Evolutionary conservation across 2,113 vertebrate genomes (phyloP).

Genomic region (Indicator maculatus): DNA sequence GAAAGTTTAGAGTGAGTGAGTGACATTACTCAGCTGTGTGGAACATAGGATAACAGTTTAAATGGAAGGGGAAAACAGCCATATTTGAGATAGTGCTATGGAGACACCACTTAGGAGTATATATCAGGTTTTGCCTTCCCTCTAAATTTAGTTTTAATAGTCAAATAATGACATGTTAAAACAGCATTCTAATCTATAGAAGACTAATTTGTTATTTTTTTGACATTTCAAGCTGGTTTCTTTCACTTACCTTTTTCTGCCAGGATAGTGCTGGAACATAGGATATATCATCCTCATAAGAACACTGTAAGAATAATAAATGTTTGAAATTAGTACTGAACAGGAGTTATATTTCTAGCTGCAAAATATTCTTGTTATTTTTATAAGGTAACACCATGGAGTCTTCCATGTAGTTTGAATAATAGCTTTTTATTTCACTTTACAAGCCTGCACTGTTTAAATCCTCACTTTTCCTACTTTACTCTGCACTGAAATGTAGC

Average conservation of each 20-base stretch:
- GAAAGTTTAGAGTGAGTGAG: conserved; percentile 55
- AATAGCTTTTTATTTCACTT: not conserved
- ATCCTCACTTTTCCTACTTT: not conserved
- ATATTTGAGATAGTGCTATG: conserved; percentile 31
- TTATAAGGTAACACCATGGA: not conserved
- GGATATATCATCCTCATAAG: not conserved
- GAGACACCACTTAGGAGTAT: conserved; percentile 24
- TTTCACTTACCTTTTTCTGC: not conserved
- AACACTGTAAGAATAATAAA: not conserved
- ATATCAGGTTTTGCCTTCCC: not conserved
- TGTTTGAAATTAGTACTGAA: not conserved
- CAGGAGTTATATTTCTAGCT: not conserved
- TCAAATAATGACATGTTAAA: conserved; percentile 42
- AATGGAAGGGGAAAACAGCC: conserved; percentile 13
- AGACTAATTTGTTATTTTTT: conserved; percentile 37
- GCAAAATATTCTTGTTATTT: not conserved
- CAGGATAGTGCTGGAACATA: not conserved
- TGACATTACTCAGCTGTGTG: conserved; percentile 44
- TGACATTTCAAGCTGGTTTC: not conserved
- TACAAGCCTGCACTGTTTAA: not conserved
- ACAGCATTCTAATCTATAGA: conserved; percentile 16
- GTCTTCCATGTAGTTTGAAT: not conserved
- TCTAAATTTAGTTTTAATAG: conserved; percentile 57
- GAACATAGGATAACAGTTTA: conserved; percentile 28
- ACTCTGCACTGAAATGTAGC: not conserved